phyloP scores from a whole-genome alignment of 2,888 invertebrate species.

The Nesidiocoris tenuis region DNA sequence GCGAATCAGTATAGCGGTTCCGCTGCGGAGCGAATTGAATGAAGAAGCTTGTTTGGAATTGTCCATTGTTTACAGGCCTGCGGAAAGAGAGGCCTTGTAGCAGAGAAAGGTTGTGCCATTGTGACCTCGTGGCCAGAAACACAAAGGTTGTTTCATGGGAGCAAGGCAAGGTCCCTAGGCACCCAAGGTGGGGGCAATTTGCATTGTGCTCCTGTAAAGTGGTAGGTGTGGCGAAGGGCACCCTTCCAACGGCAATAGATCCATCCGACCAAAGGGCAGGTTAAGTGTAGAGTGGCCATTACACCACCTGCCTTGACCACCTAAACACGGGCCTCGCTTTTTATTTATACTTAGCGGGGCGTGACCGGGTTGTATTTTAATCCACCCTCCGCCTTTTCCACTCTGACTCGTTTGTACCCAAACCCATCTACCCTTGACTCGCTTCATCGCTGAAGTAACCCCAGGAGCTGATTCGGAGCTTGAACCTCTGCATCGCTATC shows the following conservation, averaged over 20 bases:
- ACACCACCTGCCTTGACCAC: slow-evolving; percentile 40
- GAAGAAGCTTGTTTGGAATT: slow-evolving; percentile 36
- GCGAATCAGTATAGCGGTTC: background rate
- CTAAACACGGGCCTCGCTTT: slow-evolving; percentile 35
- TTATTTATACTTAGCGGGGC: slow-evolving; percentile 35
- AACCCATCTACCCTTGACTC: background rate
- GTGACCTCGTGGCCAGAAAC: slow-evolving; percentile 16
- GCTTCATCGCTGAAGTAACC: slow-evolving; percentile 8
- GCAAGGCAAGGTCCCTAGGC: slow-evolving; percentile 6
- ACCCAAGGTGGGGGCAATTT: slow-evolving; percentile 25
- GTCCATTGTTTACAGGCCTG: slow-evolving; percentile 30
- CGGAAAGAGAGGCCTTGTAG: slow-evolving; percentile 21
- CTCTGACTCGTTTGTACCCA: background rate
- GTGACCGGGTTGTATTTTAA: slow-evolving; percentile 34
- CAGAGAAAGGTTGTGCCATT: slow-evolving; percentile 20
- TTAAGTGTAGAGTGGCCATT: slow-evolving; percentile 41
- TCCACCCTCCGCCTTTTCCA: slow-evolving; percentile 8
- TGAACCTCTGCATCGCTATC: background rate
- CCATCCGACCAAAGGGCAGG: slow-evolving; percentile 31
- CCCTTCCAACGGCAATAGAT: slow-evolving; percentile 24
- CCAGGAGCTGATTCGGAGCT: slow-evolving; percentile 9
- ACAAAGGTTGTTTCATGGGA: slow-evolving; percentile 27
- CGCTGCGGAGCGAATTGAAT: slow-evolving; percentile 12
- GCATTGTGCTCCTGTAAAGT: slow-evolving; percentile 40
- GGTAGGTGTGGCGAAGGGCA: slow-evolving; percentile 37